Evolutionary conservation across 2,888 invertebrate genomes (phyloP).

Genomic region (Margaritifera margaritifera): DNA sequence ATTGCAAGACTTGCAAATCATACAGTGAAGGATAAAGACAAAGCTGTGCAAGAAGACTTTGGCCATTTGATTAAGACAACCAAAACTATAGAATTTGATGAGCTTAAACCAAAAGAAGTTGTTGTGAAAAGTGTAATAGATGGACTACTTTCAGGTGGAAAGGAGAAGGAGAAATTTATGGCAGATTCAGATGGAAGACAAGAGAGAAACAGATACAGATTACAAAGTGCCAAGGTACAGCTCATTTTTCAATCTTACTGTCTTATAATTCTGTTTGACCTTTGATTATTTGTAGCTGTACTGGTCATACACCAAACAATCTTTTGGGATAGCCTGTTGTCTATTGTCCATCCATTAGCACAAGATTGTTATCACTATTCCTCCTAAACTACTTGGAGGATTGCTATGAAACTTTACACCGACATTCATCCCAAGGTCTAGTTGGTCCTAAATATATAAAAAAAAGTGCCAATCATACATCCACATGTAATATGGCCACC

Average conservation of each 20-base stretch:
- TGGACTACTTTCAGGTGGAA: constrained; percentile 21
- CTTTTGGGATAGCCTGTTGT: too few relatives aligned
- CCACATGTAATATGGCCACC: too few relatives aligned
- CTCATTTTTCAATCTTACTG: not conserved
- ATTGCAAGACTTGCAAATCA: constrained; percentile 37
- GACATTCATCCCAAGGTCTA: too few relatives aligned
- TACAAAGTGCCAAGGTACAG: constrained; percentile 40
- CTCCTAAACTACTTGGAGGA: too few relatives aligned
- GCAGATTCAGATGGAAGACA: constrained; percentile 18
- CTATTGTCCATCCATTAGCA: too few relatives aligned
- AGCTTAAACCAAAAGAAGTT: constrained; percentile 41
- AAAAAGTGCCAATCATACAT: too few relatives aligned
- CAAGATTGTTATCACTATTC: too few relatives aligned
- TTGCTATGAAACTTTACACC: too few relatives aligned
- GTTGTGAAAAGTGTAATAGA: constrained; percentile 42
- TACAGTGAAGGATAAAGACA: not conserved
- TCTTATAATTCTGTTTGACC: too few relatives aligned
- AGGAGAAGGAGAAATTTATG: constrained; percentile 32
- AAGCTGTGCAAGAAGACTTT: not conserved
- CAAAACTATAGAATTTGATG: constrained; percentile 48
- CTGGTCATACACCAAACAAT: too few relatives aligned
- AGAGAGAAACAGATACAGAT: constrained; percentile 22
- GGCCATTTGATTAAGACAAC: constrained; percentile 41
- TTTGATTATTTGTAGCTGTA: too few relatives aligned
- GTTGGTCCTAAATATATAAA: too few relatives aligned